Percentiles rank a stretch among this genome's conserved stretches.
Evolutionary conservation across 2,888 invertebrate genomes (phyloP).

Genomic region (Andrena dorsata): DNA sequence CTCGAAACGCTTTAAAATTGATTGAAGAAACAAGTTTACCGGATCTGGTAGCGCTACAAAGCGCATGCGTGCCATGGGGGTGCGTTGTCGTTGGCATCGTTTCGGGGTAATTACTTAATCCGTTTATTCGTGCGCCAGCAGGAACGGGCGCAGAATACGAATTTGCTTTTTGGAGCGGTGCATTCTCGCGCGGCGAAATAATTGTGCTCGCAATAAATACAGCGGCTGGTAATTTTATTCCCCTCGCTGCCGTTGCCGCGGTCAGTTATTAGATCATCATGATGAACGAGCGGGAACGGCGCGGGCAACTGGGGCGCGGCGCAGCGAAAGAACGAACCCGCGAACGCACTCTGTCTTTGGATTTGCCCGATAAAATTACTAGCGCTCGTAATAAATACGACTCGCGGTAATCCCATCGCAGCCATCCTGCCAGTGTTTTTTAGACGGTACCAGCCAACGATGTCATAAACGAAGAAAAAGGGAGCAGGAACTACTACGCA

Average conservation of each 20-base stretch:
- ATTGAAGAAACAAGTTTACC: slow-evolving; percentile 8
- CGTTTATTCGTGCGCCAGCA: slow-evolving; percentile 44
- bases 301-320: neutral
- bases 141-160: slow-evolving; percentile 11
- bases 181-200: slow-evolving; percentile 39
- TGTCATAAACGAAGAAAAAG: slow-evolving; percentile 11
- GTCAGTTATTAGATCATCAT: slow-evolving; percentile 56
- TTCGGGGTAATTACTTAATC: slow-evolving; percentile 51
- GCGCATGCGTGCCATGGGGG: neutral
- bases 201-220: slow-evolving; percentile 51
- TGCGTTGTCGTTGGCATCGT: slow-evolving; percentile 39
- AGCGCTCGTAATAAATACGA: slow-evolving; percentile 35
- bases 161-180: slow-evolving; percentile 34
- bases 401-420: slow-evolving; percentile 15
- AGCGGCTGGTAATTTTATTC: slow-evolving; percentile 51
- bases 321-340: slow-evolving; percentile 17
- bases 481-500: neutral
- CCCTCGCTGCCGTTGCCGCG: slow-evolving; percentile 34
- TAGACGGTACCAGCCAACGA: neutral
- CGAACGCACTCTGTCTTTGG: slow-evolving; percentile 33
- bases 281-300: slow-evolving; percentile 43
- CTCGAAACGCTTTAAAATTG: neutral
- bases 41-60: slow-evolving; percentile 2
- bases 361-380: slow-evolving; percentile 40
- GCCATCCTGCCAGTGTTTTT: slow-evolving; percentile 1